Evolutionary conservation across 1,140 invertebrate species (phyloP).

Genomic region (Papilio machaon): DNA sequence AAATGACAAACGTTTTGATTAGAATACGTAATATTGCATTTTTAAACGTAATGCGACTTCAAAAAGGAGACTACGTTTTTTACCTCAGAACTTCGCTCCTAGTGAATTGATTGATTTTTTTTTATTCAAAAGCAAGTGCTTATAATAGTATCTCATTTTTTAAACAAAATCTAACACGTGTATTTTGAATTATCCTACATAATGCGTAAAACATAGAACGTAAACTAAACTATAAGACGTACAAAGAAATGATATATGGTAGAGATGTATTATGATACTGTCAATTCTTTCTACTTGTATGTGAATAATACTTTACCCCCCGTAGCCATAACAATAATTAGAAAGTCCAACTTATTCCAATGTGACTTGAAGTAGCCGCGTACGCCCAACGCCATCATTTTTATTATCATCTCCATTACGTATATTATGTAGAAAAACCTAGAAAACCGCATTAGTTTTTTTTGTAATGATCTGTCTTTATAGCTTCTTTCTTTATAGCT

Average conservation of each 20-base stretch:
- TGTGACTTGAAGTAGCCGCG: constrained; percentile 71
- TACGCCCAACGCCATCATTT: constrained; percentile 63
- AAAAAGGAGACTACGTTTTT: too few relatives aligned
- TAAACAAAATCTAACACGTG: too few relatives aligned
- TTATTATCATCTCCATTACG: constrained; percentile 69
- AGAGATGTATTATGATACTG: background rate
- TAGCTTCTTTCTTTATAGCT: too few relatives aligned
- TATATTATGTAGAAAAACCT: constrained; percentile 73
- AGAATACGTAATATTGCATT: background rate
- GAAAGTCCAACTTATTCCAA: constrained; percentile 76
- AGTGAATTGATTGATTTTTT: background rate
- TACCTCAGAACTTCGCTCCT: background rate
- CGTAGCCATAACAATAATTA: constrained; percentile 73
- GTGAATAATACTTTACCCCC: constrained; percentile 53
- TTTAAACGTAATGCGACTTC: background rate
- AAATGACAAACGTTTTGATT: background rate
- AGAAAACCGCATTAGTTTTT: constrained; percentile 37
- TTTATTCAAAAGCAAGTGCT: background rate
- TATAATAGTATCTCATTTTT: background rate
- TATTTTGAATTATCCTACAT: too few relatives aligned
- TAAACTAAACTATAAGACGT: too few relatives aligned
- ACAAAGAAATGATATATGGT: background rate
- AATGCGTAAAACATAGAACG: too few relatives aligned
- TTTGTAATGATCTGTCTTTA: too few relatives aligned
- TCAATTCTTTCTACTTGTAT: background rate